Base-by-base conservation (phyloP, 2,888 invertebrate genomes). In the Eledona agricola region DNA sequence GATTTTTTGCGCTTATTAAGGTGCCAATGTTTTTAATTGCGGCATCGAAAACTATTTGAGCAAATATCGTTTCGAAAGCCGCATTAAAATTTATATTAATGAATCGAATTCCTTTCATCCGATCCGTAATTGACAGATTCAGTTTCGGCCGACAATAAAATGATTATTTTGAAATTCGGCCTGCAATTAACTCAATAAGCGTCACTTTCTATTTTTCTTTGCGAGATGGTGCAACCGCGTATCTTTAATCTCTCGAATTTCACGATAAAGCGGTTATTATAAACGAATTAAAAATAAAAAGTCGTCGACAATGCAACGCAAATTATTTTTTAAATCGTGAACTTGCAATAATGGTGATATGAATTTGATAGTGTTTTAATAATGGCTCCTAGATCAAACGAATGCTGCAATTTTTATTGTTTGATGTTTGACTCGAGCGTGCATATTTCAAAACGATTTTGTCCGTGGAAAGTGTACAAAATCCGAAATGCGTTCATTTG, bases 331-430 rank as follows among this genome's bases (percentile, higher is more conserved):
- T 25, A 45, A 34, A 23, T 34, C 25, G 34, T 32, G 10, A 32
- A 32, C 15, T 45, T 45, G 34, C 45, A 45, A 34, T 20, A 34
- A 29, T 31, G 29, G 20, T 43, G 43, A 43, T 45, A 34, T 45
- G 32, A 32, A 45, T 45, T 34, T 45, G 45, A 45, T 45, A 34
- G 45, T 45, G 26, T 45, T 45, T 45, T 45, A 45, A 45, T 45
- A 29, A 43, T 29, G 31, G 29, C 13, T 22, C 15, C 16, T 43
- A 20, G 20, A 43, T 31, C 28, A 42, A 35, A 42, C 28, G 28
- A 42, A 42, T 42, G 28, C 20, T 23, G 16, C 29, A 42, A 42
- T 42, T 42, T 35, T 35, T 42, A 31, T 25, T 25, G 11, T 25
- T 25, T 25, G 6, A 38, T 25, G 19, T 26, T 28, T n/a, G n/a